Percentiles rank a stretch among this genome's conserved stretches.
Conservation (phyloP, 2,113 vertebrate genomes). For the Epinephelus lanceolatus region DNA sequence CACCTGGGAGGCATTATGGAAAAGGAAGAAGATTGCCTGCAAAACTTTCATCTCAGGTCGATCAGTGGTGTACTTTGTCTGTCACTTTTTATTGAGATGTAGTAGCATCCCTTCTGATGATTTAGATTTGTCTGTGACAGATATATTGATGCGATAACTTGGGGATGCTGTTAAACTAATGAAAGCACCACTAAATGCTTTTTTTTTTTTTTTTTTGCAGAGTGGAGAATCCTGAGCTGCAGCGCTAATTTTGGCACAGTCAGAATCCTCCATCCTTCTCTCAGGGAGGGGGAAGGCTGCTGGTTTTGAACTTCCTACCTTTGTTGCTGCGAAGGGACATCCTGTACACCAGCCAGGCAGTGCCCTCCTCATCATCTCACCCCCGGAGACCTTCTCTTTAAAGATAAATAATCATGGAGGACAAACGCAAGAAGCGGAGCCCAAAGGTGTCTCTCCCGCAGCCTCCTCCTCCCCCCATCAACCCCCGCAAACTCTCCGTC, state of each 20-base stretch:
- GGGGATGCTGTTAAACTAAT: slow-evolving; percentile 3
- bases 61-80: not conserved
- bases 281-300: slow-evolving; percentile 6
- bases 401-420: slow-evolving; percentile 86
- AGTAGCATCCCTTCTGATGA: not conserved
- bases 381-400: not conserved
- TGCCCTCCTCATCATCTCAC: not conserved
- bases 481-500: slow-evolving; percentile 88
- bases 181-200: not conserved
- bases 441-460: slow-evolving; percentile 90
- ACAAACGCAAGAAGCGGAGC: slow-evolving; percentile 93
- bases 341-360: slow-evolving; percentile 25
- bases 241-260: slow-evolving; percentile 44
- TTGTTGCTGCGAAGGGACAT: slow-evolving; percentile 61
- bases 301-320: slow-evolving; percentile 52
- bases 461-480: slow-evolving; percentile 85
- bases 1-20: not conserved
- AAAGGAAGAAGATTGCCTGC: not conserved
- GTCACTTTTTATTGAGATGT: not conserved
- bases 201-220: slow-evolving; percentile 10
- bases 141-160: not conserved
- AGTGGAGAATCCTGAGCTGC: slow-evolving; percentile 34
- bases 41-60: not conserved
- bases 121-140: slow-evolving; percentile 6
- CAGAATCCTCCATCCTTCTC: not conserved